Evolutionary conservation across 2,113 vertebrate species (phyloP).

Genomic region (Phrynocephalus versicolor): DNA sequence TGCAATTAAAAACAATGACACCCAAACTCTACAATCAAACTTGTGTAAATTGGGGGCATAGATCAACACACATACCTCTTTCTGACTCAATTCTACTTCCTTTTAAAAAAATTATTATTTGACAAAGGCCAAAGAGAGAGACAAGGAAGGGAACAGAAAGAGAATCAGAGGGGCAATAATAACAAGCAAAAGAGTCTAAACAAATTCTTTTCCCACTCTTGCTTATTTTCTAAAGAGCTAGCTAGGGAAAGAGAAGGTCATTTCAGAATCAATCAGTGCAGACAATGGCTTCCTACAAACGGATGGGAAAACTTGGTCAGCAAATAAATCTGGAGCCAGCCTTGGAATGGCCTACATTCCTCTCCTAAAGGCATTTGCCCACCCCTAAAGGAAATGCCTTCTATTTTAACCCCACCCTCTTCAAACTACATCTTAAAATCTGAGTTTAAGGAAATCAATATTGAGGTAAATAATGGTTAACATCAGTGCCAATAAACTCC

Average conservation of each 20-base stretch:
- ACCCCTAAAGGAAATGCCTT: too few relatives aligned
- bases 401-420: not conserved
- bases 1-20: not conserved
- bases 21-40: not conserved
- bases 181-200: not conserved
- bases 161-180: not conserved
- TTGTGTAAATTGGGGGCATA: not conserved
- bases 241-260: not conserved
- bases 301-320: not conserved
- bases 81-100: not conserved
- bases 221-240: not conserved
- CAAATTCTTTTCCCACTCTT: not conserved
- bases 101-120: not conserved
- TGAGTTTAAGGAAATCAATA: not conserved
- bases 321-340: not conserved
- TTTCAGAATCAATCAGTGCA: not conserved
- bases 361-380: too few relatives aligned
- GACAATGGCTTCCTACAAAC: not conserved
- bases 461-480: not conserved
- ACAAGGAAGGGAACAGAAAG: not conserved
- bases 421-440: not conserved
- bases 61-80: not conserved
- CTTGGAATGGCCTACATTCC: not conserved
- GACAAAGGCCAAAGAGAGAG: not conserved
- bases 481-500: not conserved